Conservation (phyloP, 1,140 invertebrate species). For the Rhyacophila brunnea region DNA sequence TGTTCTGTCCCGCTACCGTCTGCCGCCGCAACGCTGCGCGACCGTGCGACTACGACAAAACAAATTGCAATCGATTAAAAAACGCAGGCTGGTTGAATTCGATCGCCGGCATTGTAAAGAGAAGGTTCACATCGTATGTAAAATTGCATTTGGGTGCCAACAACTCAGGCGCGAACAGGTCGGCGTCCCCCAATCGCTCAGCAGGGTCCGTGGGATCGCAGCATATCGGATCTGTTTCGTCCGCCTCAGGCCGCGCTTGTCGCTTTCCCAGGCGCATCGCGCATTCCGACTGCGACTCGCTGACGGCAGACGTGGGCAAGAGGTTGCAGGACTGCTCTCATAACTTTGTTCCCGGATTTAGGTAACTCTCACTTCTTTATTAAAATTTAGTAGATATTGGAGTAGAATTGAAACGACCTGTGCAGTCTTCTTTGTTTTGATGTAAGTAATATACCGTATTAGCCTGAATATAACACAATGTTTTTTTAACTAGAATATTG, state of each 20-base stretch:
- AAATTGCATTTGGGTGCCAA: conserved; percentile 60
- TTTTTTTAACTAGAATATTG: too few relatives aligned
- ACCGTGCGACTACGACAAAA: conserved; percentile 11
- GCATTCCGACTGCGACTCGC: conserved; percentile 12
- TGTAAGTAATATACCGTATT: neutral
- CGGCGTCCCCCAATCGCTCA: conserved; percentile 12
- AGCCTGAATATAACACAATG: too few relatives aligned
- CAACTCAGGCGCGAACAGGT: conserved; percentile 25
- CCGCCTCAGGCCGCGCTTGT: neutral
- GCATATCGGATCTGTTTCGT: neutral
- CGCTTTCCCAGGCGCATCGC: conserved; percentile 17
- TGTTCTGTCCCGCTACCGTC: too few relatives aligned
- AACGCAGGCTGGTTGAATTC: conserved; percentile 62
- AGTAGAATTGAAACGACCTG: neutral
- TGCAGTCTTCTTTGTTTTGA: neutral
- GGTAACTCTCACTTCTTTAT: conserved; percentile 9
- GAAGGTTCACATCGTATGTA: conserved; percentile 74
- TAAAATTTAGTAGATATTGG: neutral
- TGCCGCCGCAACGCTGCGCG: too few relatives aligned
- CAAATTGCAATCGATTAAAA: conserved; percentile 23
- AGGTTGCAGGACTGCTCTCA: conserved; percentile 19
- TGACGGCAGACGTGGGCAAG: conserved; percentile 35
- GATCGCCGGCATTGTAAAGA: conserved; percentile 61
- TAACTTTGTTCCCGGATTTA: conserved; percentile 22
- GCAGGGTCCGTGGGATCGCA: conserved; percentile 3